Percentiles rank a stretch among this genome's conserved stretches.
Evolutionary conservation across 2,113 vertebrate species (phyloP).

Genomic region (Pangasianodon hypophthalmus): DNA sequence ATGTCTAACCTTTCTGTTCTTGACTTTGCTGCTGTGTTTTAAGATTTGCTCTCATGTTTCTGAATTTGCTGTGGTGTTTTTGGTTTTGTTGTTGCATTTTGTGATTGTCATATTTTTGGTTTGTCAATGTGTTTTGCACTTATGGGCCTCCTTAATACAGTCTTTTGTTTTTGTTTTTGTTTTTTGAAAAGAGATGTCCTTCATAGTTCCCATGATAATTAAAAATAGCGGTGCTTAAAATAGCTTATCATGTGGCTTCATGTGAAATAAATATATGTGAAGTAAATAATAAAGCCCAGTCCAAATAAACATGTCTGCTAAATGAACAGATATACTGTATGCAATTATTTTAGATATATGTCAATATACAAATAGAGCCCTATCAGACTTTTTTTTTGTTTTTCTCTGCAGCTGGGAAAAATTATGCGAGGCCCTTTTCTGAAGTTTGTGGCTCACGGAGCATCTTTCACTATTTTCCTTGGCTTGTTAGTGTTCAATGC

Average conservation of each 20-base stretch:
- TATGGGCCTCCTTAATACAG: neutral
- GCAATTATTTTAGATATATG: neutral
- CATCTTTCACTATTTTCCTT: constrained; percentile 97
- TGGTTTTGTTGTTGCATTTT: too few species aligned
- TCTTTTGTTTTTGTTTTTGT: neutral
- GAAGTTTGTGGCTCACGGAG: constrained; percentile 98
- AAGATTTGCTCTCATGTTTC: neutral
- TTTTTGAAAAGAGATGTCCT: neutral
- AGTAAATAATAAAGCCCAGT: neutral
- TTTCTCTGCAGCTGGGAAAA: constrained; percentile 83
- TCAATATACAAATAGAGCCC: neutral
- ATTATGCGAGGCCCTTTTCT: constrained; percentile 96
- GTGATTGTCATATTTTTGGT: neutral
- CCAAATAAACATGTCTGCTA: constrained; percentile 27
- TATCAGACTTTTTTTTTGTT: constrained; percentile 21
- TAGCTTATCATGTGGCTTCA: constrained; percentile 18
- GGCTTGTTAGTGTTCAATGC: constrained; percentile 95
- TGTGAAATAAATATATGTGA: constrained; percentile 32
- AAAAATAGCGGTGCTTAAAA: constrained; percentile 46
- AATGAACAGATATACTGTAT: neutral
- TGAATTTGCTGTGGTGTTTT: neutral
- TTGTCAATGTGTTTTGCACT: neutral
- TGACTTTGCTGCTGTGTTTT: neutral
- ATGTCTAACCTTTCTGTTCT: neutral
- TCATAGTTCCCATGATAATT: constrained; percentile 38